A percentile compares a stretch with the other conserved stretches of the same genome.
These are phyloP conservation scores for Clunio marinus DNA, from an alignment of 2,888 invertebrate species.

Conservation along the genomic window DNA sequence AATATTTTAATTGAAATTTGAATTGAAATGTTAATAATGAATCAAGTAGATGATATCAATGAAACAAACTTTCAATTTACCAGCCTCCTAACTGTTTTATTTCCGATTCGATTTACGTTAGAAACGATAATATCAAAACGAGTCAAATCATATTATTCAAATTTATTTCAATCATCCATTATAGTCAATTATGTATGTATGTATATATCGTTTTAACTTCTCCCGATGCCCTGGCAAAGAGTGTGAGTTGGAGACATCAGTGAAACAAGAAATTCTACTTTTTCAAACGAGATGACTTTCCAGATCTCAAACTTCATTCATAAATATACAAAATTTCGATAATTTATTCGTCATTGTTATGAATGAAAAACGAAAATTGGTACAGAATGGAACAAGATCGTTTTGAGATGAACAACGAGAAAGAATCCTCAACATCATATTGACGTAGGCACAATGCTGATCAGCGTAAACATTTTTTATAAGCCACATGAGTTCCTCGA, in stretches of 20 bases:
- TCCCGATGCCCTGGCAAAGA: background rate
- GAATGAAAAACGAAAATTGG: slow-evolving; percentile 37
- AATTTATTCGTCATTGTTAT: slow-evolving; percentile 38
- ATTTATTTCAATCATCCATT: slow-evolving; percentile 22
- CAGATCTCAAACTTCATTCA: background rate
- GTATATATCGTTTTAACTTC: background rate
- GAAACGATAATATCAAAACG: slow-evolving; percentile 6
- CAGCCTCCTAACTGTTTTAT: slow-evolving; percentile 10
- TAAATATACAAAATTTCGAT: background rate
- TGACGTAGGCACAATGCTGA: background rate
- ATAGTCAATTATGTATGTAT: slow-evolving; percentile 28
- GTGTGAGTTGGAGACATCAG: background rate
- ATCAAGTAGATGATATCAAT: slow-evolving; percentile 17
- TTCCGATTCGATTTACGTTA: background rate
- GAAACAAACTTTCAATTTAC: slow-evolving; percentile 11
- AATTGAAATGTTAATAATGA: too few species aligned
- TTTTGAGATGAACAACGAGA: too few species aligned
- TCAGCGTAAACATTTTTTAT: background rate
- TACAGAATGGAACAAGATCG: slow-evolving; percentile 24
- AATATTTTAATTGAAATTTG: too few species aligned
- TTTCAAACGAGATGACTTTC: slow-evolving; percentile 4
- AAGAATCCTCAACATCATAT: too few species aligned
- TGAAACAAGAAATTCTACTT: background rate
- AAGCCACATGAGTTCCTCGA: background rate
- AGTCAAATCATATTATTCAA: slow-evolving; percentile 16